Percentiles rank a stretch among this genome's conserved stretches.
Evolutionary conservation across 2,113 vertebrate genomes (phyloP).

Genomic region (Ameiurus melas): DNA sequence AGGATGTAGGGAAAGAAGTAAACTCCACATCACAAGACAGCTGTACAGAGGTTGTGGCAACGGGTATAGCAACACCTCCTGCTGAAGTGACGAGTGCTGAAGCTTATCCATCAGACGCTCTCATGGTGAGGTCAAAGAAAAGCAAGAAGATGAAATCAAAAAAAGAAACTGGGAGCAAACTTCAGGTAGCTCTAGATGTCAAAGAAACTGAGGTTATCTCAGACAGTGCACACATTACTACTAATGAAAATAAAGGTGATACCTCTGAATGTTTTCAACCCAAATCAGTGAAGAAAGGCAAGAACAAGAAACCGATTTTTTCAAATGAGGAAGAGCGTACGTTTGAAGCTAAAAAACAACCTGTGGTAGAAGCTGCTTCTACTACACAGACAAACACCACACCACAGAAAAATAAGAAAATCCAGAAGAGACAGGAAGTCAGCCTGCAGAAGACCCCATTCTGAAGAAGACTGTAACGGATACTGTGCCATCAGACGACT

Average conservation of each 20-base stretch:
- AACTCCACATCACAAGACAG: neutral
- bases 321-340: neutral
- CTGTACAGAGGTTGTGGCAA: neutral
- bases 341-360: neutral
- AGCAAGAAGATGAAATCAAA: neutral
- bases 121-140: constrained; percentile 12
- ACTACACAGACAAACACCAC: too few relatives aligned
- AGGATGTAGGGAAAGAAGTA: neutral
- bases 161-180: neutral
- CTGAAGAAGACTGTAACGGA: neutral
- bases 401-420: neutral
- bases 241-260: neutral
- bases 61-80: too few relatives aligned
- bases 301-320: neutral
- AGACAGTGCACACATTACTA: neutral
- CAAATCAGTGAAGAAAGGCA: constrained; percentile 49
- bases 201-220: neutral
- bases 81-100: too few relatives aligned
- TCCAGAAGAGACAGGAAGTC: neutral
- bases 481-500: too few relatives aligned
- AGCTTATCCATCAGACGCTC: neutral
- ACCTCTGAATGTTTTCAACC: neutral
- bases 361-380: neutral
- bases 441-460: neutral
- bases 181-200: neutral